Base-by-base conservation (phyloP, 1,140 invertebrate species). In the Pollicipes pollicipes region DNA sequence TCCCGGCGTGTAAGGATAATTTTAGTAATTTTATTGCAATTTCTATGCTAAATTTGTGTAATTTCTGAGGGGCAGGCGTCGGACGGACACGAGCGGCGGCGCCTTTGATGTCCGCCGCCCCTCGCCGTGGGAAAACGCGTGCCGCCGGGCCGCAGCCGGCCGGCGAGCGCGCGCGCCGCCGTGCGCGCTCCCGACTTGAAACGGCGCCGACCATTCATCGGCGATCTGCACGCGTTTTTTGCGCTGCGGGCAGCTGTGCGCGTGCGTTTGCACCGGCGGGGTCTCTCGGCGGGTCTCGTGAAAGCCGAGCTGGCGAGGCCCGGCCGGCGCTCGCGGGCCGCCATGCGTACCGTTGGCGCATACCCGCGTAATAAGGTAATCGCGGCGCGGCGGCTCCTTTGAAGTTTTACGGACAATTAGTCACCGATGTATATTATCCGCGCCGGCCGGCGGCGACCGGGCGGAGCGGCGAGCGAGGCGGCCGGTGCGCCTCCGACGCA, bases 11-110 rank as follows among this genome's bases (percentile, higher is more conserved):
- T 58, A 24, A 24, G 45, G 45, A 58, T 58, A 58, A 58, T 58
- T 58, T 58, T 58, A 58, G 45, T 58, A 58, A 58, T 58, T 58
- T 58, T 58, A 58, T 58, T 58, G 45, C 45, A 58, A 58, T 58
- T 58, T 58, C 45, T 58, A 58, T 58, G 45, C 45, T 58, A 58
- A 58, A 58, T 58, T 58, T 58, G 45, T 58, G 45, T 58, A 58
- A 58, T 58, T 58, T 58, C 45, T 58, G 45, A 58, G 45, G 45
- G 45, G 21, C 45, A 58, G 24, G 45, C 45, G 45, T 10, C 45
- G 45, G 21, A 3, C 45, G 45, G 45, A 24, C 45, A 58, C 45
- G 21, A 24, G 45, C 45, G 45, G 45, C 45, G 45, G 32, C 17
- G 6, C 45, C 45, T 58, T 58, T 58, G 45, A 58, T 58, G 13